A percentile compares a stretch with the other conserved stretches of the same genome.
These are phyloP conservation scores for Euzophera pinguis DNA, from an alignment of 2,888 invertebrate genomes.

Conservation along the genomic window DNA sequence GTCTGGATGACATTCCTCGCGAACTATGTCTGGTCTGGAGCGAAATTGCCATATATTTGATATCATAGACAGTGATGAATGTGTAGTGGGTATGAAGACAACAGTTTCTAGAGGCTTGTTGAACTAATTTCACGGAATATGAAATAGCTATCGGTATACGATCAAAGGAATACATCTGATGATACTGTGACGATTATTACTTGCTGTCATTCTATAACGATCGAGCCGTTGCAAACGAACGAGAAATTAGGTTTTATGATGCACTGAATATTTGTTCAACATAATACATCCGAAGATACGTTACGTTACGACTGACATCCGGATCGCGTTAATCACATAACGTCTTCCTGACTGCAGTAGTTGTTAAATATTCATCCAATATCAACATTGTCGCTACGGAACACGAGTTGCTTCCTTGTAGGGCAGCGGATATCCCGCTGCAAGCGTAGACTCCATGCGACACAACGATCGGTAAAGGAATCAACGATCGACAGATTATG, in stretches of 20 bases:
- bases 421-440: conserved; percentile 11
- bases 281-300: neutral
- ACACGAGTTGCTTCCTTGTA: neutral
- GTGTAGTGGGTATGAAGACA: too few relatives aligned
- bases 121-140: too few relatives aligned
- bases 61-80: neutral
- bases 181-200: too few relatives aligned
- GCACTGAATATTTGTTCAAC: too few relatives aligned
- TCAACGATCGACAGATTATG: neutral
- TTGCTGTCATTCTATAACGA: too few relatives aligned
- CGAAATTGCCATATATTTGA: neutral
- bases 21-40: neutral
- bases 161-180: too few relatives aligned
- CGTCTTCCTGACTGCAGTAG: conserved; percentile 12
- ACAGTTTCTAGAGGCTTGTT: too few relatives aligned
- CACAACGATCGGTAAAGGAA: neutral
- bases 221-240: too few relatives aligned
- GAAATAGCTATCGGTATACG: too few relatives aligned
- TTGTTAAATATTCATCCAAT: neutral
- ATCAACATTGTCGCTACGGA: neutral
- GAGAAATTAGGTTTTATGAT: neutral
- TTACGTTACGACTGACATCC: neutral
- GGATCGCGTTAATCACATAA: neutral
- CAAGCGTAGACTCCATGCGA: neutral
- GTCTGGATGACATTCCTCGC: conserved; percentile 5